phyloP scores from a whole-genome alignment of 2,888 invertebrate genomes.

The Oxycera nigricornis region DNA sequence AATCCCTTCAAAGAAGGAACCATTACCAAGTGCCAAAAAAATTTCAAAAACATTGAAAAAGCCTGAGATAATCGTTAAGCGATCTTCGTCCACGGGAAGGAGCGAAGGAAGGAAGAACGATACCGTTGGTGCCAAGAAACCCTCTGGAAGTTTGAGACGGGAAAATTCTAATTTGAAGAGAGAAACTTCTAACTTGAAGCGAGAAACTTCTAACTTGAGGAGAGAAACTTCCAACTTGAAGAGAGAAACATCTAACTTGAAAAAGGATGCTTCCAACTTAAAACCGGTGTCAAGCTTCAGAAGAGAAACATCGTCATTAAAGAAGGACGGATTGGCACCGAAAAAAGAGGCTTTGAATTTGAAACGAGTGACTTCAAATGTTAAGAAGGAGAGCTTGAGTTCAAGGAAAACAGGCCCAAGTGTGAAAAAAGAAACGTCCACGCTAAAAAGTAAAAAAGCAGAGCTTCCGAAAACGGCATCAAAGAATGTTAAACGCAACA shows the following conservation, averaged over 20 bases:
- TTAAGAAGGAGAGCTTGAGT: not conserved
- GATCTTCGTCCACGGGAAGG: slow-evolving; percentile 39
- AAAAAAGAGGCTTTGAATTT: slow-evolving; percentile 5
- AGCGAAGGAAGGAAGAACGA: slow-evolving; percentile 24
- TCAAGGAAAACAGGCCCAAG: not conserved
- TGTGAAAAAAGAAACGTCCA: not conserved
- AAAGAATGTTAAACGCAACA: not conserved
- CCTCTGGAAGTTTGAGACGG: slow-evolving; percentile 15
- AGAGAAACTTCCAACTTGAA: slow-evolving; percentile 48
- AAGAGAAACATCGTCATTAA: slow-evolving; percentile 49
- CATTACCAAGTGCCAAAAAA: slow-evolving; percentile 60
- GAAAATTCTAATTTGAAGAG: slow-evolving; percentile 8
- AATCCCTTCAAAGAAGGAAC: slow-evolving; percentile 47
- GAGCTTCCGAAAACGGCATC: not conserved
- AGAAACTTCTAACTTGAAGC: slow-evolving; percentile 48
- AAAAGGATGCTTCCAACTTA: slow-evolving; percentile 37
- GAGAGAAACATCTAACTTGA: slow-evolving; percentile 49
- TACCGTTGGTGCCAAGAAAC: slow-evolving; percentile 45
- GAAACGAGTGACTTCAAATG: not conserved
- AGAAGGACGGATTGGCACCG: not conserved
- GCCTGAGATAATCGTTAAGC: slow-evolving; percentile 42
- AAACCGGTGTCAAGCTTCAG: slow-evolving; percentile 46
- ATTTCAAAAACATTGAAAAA: slow-evolving; percentile 47
- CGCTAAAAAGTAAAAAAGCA: not conserved
- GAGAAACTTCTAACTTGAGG: slow-evolving; percentile 54